Evolutionary conservation across 2,113 vertebrate genomes (phyloP).

Genomic region (Semicossyphus pulcher): DNA sequence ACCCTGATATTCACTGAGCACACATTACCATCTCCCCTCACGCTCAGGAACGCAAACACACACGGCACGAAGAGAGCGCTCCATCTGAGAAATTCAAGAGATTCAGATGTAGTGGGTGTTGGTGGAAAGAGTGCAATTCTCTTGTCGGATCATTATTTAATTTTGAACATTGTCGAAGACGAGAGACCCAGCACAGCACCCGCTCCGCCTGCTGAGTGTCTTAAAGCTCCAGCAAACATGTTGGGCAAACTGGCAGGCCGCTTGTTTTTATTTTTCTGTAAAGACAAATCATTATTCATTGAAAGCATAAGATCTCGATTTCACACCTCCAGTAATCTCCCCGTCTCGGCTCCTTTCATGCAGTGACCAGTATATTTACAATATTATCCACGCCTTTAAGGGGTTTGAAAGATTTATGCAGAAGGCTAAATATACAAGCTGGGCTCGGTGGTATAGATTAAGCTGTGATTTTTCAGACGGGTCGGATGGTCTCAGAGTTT

Average conservation of each 20-base stretch:
- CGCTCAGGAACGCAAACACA: conserved; percentile 39
- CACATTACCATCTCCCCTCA: conserved; percentile 65
- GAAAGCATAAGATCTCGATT: conserved; percentile 28
- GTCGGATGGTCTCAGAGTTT: conserved; percentile 40
- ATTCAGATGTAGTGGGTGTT: background rate
- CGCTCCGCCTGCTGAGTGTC: background rate
- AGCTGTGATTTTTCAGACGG: conserved; percentile 47
- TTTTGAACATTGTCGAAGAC: background rate
- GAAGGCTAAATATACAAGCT: conserved; percentile 17
- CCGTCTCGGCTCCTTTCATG: conserved; percentile 45
- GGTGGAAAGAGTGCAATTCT: background rate
- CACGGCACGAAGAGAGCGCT: background rate
- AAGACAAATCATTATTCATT: conserved; percentile 23
- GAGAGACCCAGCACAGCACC: too few species aligned
- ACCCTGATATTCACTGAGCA: conserved; percentile 92
- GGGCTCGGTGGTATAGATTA: conserved; percentile 10
- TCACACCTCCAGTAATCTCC: conserved; percentile 26
- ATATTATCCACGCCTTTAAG: conserved; percentile 10
- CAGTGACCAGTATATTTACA: conserved; percentile 13
- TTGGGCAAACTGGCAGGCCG: background rate
- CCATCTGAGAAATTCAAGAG: conserved; percentile 3
- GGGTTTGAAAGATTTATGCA: conserved; percentile 52
- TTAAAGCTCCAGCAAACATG: background rate
- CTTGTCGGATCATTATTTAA: conserved; percentile 11
- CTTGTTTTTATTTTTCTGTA: background rate